Evolutionary conservation across 2,888 invertebrate genomes (phyloP).

Genomic region (Pseudococcus longispinus): DNA sequence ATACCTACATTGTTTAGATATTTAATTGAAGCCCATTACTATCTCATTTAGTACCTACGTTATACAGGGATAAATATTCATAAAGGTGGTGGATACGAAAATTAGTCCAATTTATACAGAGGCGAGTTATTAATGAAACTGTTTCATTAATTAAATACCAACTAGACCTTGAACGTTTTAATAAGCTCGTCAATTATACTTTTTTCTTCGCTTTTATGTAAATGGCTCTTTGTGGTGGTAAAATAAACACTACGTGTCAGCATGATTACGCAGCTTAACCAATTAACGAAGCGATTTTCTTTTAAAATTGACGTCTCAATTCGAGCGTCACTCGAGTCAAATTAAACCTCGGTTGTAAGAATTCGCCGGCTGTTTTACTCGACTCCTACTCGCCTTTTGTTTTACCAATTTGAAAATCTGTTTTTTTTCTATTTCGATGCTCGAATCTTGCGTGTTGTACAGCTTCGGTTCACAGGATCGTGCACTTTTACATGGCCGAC

Average conservation of each 20-base stretch:
- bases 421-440: neutral
- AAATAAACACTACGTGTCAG: constrained; percentile 24
- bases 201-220: neutral
- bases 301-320: constrained; percentile 27
- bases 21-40: constrained; percentile 1
- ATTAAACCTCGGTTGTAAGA: neutral
- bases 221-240: neutral
- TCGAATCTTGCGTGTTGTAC: neutral
- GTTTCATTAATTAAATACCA: constrained; percentile 40
- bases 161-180: constrained; percentile 39
- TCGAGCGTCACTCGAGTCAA: constrained; percentile 8
- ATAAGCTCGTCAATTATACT: constrained; percentile 20
- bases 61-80: constrained; percentile 27
- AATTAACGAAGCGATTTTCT: constrained; percentile 9
- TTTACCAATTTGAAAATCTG: neutral
- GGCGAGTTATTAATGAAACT: constrained; percentile 22
- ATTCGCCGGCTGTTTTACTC: neutral
- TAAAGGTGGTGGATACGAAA: constrained; percentile 28
- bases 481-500: constrained; percentile 8
- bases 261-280: constrained; percentile 19
- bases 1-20: neutral
- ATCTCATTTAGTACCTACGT: constrained; percentile 7
- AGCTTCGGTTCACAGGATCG: constrained; percentile 30
- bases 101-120: constrained; percentile 8
- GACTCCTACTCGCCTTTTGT: neutral